phyloP scores from a whole-genome alignment of 2,888 invertebrate genomes.

The Adela reaumurella region DNA sequence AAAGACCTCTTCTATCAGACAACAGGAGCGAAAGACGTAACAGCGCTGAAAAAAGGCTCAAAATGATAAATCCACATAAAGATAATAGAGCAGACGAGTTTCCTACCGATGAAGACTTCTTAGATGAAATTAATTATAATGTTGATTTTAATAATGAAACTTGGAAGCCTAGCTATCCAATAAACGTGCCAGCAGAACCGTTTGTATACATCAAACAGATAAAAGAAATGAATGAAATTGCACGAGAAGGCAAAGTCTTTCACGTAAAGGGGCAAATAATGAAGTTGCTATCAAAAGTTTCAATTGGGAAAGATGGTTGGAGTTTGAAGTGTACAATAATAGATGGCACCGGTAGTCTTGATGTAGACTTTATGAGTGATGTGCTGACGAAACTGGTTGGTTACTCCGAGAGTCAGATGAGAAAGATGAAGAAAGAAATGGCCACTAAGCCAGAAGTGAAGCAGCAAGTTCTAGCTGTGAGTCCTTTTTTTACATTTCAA shows the following conservation, averaged over 20 bases:
- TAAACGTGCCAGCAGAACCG: slow-evolving; percentile 25
- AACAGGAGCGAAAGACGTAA: slow-evolving; percentile 13
- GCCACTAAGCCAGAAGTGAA: slow-evolving; percentile 29
- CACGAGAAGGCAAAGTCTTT: slow-evolving; percentile 37
- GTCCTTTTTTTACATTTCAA: slow-evolving; percentile 8
- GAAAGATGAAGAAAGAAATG: slow-evolving; percentile 34
- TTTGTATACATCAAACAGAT: slow-evolving; percentile 46
- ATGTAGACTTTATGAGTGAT: slow-evolving; percentile 54
- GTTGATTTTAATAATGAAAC: slow-evolving; percentile 23
- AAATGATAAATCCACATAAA: slow-evolving; percentile 2
- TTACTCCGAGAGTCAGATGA: slow-evolving; percentile 42
- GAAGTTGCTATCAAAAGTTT: slow-evolving; percentile 51
- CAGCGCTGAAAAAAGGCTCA: slow-evolving; percentile 24
- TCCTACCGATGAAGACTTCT: slow-evolving; percentile 27
- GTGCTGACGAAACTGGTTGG: slow-evolving; percentile 51
- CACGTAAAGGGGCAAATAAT: slow-evolving; percentile 57
- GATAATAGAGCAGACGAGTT: slow-evolving; percentile 24
- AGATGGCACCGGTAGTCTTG: slow-evolving; percentile 54
- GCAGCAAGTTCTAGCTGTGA: slow-evolving; percentile 29
- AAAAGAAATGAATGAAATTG: slow-evolving; percentile 23
- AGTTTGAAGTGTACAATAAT: slow-evolving; percentile 52
- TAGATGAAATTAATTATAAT: slow-evolving; percentile 34
- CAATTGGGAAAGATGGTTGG: slow-evolving; percentile 50
- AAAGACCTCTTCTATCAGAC: slow-evolving; percentile 19
- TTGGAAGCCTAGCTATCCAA: slow-evolving; percentile 11